A percentile compares a stretch with the other conserved stretches of the same genome.
Conservation (phyloP, 1,140 invertebrate species). For the Hesperophylax magnus region DNA sequence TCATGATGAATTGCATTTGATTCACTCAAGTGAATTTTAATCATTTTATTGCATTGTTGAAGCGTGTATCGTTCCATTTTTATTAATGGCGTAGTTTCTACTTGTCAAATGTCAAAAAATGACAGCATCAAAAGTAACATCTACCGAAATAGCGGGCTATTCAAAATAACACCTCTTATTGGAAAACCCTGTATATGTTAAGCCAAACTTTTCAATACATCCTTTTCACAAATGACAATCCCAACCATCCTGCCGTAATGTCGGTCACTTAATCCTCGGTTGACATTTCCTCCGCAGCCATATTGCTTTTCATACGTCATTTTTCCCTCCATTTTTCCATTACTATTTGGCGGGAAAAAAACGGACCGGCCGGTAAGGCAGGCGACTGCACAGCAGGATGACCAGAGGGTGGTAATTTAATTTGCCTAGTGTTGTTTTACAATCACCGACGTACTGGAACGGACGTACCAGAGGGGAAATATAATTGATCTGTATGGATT, state of each 20-base stretch:
- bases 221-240: conserved; percentile 2
- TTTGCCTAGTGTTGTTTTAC: conserved; percentile 41
- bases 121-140: too few relatives aligned
- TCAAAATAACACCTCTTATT: background rate
- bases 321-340: conserved; percentile 45
- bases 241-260: conserved; percentile 36
- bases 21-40: too few relatives aligned
- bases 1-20: too few relatives aligned
- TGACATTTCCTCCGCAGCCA: conserved; percentile 52
- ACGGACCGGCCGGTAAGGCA: conserved; percentile 44
- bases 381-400: conserved; percentile 44
- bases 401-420: conserved; percentile 45
- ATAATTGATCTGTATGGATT: background rate
- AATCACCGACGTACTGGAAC: background rate
- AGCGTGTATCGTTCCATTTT: too few relatives aligned
- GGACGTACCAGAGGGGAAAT: too few relatives aligned
- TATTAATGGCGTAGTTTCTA: too few relatives aligned
- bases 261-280: conserved; percentile 54
- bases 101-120: too few relatives aligned
- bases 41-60: too few relatives aligned
- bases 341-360: conserved; percentile 34
- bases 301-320: conserved; percentile 51
- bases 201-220: background rate
- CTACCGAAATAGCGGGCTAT: too few relatives aligned
- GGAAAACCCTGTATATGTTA: too few relatives aligned